Conservation (phyloP, 2,888 invertebrate genomes). For the Agrotis exclamationis region DNA sequence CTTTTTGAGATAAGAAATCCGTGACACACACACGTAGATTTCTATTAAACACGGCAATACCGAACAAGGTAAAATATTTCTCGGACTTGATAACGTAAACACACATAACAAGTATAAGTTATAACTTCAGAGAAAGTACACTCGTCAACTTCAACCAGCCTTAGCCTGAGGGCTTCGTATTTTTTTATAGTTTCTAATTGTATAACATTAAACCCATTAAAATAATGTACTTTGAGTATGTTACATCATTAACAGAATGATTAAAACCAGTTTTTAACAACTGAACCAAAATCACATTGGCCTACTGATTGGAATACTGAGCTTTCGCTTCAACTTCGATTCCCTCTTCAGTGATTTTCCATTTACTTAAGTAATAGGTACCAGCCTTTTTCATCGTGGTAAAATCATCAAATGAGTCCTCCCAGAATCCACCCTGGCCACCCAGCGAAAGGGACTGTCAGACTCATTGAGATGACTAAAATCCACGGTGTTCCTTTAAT, state of each 20-base stretch:
- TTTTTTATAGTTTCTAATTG: conserved; percentile 32
- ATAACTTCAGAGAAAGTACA: conserved; percentile 42
- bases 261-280: background rate
- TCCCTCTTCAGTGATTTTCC: too few species aligned
- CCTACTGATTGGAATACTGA: background rate
- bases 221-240: background rate
- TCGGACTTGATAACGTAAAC: background rate
- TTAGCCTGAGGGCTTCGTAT: conserved; percentile 23
- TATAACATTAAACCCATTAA: conserved; percentile 4
- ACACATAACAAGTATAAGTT: background rate
- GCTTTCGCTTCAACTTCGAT: too few species aligned
- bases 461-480: too few species aligned
- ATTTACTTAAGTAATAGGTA: too few species aligned
- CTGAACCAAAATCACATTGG: background rate
- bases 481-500: too few species aligned
- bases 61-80: background rate
- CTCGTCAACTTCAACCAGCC: conserved; percentile 16
- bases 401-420: too few species aligned
- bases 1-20: background rate
- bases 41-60: background rate
- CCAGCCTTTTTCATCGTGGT: too few species aligned
- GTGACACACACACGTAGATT: background rate
- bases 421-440: too few species aligned
- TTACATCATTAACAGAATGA: conserved; percentile 23
- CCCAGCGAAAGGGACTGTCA: too few species aligned